phyloP scores from a whole-genome alignment of 2,797 vertebrate species.

The Caiman crocodilus region DNA sequence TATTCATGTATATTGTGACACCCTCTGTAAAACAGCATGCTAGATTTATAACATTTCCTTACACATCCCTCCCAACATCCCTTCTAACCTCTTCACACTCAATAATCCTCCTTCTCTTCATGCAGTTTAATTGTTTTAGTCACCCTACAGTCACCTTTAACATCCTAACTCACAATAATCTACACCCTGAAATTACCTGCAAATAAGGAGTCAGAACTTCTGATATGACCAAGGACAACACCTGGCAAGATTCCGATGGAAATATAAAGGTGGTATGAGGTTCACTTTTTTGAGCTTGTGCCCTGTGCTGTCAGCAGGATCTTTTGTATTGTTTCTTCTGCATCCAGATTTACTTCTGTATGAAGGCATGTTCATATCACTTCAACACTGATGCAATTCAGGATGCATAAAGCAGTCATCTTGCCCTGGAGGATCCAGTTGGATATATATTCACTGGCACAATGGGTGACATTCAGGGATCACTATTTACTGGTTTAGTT shows the following conservation, averaged over 20 bases:
- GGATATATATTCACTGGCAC: rapidly evolving
- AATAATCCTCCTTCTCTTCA: neutral
- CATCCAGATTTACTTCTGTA: neutral
- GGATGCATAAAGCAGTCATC: neutral
- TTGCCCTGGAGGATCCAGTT: neutral
- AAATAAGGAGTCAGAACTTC: neutral
- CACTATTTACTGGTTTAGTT: neutral
- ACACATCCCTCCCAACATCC: neutral
- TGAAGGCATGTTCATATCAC: neutral
- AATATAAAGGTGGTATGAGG: neutral
- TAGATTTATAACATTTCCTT: neutral
- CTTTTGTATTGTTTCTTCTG: neutral
- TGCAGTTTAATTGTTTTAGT: neutral
- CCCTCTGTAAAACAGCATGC: too few relatives aligned
- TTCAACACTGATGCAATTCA: neutral
- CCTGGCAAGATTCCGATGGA: neutral
- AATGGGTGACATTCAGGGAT: neutral
- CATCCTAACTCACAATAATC: neutral
- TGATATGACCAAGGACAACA: neutral
- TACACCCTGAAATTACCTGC: neutral
- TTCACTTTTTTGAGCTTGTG: neutral
- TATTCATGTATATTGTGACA: too few relatives aligned
- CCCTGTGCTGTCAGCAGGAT: neutral
- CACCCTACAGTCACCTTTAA: neutral
- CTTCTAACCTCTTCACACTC: neutral